Evolutionary conservation across 2,113 vertebrate species (phyloP).

Genomic region (Stegastes partitus): DNA sequence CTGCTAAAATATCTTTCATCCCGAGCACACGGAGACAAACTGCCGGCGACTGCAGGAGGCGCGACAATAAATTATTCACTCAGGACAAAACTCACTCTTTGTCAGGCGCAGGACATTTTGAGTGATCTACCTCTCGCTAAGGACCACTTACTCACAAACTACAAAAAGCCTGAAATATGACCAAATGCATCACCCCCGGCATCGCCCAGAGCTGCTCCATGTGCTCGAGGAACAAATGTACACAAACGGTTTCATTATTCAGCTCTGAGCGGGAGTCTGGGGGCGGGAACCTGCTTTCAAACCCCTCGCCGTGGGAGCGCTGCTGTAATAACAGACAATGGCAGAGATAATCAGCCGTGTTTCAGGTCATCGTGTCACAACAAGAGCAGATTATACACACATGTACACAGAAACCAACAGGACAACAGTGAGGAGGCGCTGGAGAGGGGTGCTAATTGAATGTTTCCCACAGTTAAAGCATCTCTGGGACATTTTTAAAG

Average conservation of each 20-base stretch:
- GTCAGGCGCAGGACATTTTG: background rate
- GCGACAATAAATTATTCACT: constrained; percentile 31
- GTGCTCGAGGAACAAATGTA: constrained; percentile 18
- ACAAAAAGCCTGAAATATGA: constrained; percentile 17
- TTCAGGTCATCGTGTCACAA: background rate
- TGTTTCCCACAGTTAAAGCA: constrained; percentile 5
- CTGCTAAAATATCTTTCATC: background rate
- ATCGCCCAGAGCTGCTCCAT: background rate
- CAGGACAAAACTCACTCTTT: constrained; percentile 31
- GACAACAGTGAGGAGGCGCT: background rate
- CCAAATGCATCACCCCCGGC: constrained; percentile 8
- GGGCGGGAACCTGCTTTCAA: constrained; percentile 8
- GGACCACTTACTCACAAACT: constrained; percentile 22
- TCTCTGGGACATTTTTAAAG: background rate
- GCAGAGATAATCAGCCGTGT: background rate
- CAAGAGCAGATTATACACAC: constrained; percentile 6
- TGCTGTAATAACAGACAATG: background rate
- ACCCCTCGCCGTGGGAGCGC: constrained; percentile 27
- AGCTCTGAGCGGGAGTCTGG: constrained; percentile 11
- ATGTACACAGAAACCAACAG: background rate
- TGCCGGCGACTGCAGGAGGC: constrained; percentile 1
- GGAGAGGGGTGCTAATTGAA: background rate
- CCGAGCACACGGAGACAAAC: constrained; percentile 11
- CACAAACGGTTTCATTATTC: constrained; percentile 28
- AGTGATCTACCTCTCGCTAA: constrained; percentile 20